Conservation (phyloP, 2,113 vertebrate species). For the Epinephelus cyanopodus region DNA sequence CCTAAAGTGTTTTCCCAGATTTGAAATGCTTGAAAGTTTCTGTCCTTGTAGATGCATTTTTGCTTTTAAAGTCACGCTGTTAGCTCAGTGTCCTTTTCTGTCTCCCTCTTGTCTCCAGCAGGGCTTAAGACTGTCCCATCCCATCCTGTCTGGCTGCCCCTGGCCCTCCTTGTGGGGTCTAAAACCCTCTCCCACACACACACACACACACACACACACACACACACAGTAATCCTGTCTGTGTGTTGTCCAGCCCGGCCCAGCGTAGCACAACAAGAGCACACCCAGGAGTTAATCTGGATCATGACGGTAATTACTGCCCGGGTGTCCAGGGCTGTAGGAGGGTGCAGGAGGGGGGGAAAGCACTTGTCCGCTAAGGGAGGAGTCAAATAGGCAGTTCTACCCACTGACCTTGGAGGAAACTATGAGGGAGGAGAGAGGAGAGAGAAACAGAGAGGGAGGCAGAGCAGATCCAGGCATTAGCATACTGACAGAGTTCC, state of each 20-base stretch:
- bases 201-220: neutral
- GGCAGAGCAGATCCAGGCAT: conserved; percentile 53
- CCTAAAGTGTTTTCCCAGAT: neutral
- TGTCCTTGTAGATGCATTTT: neutral
- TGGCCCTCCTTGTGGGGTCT: conserved; percentile 42
- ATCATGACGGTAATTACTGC: conserved; percentile 77
- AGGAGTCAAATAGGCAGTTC: conserved; percentile 66
- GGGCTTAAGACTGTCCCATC: conserved; percentile 32
- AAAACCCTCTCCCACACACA: neutral
- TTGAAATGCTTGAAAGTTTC: neutral
- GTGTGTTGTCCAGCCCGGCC: conserved; percentile 34
- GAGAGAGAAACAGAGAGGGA: conserved; percentile 33
- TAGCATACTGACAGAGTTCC: conserved; percentile 70
- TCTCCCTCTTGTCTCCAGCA: conserved; percentile 10
- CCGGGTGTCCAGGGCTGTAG: conserved; percentile 56
- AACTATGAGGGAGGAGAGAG: conserved; percentile 32
- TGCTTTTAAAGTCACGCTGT: neutral
- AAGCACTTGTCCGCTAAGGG: conserved; percentile 55
- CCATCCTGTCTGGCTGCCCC: conserved; percentile 19
- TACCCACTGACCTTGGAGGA: conserved; percentile 81
- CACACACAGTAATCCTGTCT: conserved; percentile 68
- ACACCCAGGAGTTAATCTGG: conserved; percentile 81
- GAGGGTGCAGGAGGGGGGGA: conserved; percentile 4
- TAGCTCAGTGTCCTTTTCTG: neutral
- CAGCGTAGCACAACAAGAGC: conserved; percentile 52